Evolutionary conservation across 2,888 invertebrate species (phyloP), one percentile per base, ranked within the genome.

Genomic region (Acrobasis consociella): DNA sequence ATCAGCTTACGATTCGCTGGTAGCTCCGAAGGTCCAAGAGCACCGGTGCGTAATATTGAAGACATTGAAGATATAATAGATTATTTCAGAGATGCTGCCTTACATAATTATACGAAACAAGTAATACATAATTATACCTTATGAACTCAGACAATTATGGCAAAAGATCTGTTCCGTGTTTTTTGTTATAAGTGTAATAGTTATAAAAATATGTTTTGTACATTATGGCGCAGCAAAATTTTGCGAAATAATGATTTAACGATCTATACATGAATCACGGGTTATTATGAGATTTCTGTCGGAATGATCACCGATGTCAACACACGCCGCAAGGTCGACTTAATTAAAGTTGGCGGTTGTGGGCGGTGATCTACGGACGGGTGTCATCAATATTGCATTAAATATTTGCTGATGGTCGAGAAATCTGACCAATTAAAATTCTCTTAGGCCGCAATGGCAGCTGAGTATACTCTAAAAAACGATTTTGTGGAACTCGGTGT

Each of bases 381-480:
- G n/a, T 49, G 17, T 49, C 31, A 49, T 58, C 37, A 58, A 58
- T 49, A 49, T 46, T 49, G 58, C 49, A 58, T 49, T 58, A 49
- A 46, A 49, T 49, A 49, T 58, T 31, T 49, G 49, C 13, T 49
- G 49, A 16, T 39, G 46, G n/a, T 46, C 46, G 13, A 46, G 16
- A 55, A 39, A 39, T 38, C 37, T 17, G 51, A 51, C 17, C 5
- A 51, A 51, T 51, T 51, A 51, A 22, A 51, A 51, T 51, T 22
- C 9, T 17, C 22, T 22, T 22, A 51, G 9, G 22, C 31, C 37
- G 31, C 31, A 31, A 31, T 31, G 7, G 31, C 31, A 31, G 31
- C 7, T 31, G 31, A 31, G 22, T 22, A 22, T n/a, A 2, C 2
- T 31, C 31, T 31, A 0, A 0, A 7, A 31, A 31, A 31, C 31